phyloP scores from a whole-genome alignment of 2,797 vertebrate genomes.

The Tokudaia tokunoshimensis region DNA sequence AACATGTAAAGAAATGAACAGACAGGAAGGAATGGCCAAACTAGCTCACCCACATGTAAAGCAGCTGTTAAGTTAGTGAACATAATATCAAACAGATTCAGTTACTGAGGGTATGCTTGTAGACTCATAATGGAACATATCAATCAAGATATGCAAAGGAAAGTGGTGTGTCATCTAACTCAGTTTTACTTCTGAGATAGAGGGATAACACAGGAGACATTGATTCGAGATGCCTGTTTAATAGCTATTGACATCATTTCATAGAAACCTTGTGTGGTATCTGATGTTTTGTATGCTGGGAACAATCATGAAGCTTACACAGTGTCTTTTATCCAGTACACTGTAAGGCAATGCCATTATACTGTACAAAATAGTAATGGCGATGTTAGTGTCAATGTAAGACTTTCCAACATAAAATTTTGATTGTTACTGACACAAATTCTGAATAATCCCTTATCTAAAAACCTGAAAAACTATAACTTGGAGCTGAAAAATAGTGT shows the following conservation, averaged over 20 bases:
- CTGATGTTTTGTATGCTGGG: not conserved
- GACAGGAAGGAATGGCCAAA: not conserved
- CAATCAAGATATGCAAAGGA: not conserved
- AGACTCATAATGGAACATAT: not conserved
- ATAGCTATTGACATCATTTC: not conserved
- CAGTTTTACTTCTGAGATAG: slow-evolving; percentile 25
- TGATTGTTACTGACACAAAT: not conserved
- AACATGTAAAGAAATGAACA: not conserved
- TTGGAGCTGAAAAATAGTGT: not conserved
- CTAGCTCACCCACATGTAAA: not conserved
- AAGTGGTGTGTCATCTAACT: not conserved
- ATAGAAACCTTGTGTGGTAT: not conserved
- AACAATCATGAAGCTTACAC: not conserved
- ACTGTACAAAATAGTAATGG: not conserved
- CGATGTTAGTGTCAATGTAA: not conserved
- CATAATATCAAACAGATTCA: not conserved
- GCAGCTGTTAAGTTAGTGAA: not conserved
- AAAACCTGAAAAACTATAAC: slow-evolving; percentile 20
- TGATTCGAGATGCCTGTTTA: not conserved
- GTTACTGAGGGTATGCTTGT: not conserved
- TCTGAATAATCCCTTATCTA: slow-evolving; percentile 31
- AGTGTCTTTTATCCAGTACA: not conserved
- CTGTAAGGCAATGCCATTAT: not conserved
- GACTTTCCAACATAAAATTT: slow-evolving; percentile 42
- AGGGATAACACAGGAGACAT: not conserved